Percentiles rank a stretch among this genome's conserved stretches.
Conservation (phyloP, 2,113 vertebrate species). For the Odocoileus hemionus region DNA sequence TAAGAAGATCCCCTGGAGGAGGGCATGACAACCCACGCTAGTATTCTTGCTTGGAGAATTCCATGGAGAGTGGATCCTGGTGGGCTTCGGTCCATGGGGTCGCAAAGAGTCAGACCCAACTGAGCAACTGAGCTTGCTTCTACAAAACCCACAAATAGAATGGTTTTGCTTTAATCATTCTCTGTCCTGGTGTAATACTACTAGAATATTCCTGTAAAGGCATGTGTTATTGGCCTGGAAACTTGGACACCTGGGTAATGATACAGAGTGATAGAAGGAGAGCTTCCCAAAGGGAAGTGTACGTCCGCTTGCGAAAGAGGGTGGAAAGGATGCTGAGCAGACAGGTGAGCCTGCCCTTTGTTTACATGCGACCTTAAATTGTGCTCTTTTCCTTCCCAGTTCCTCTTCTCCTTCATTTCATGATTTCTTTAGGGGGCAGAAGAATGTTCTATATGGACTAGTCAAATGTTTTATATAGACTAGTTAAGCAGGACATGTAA, state of each 20-base stretch:
- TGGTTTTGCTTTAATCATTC: not conserved
- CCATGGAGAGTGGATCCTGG: not conserved
- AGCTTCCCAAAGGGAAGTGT: not conserved
- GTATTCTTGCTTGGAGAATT: not conserved
- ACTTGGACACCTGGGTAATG: not conserved
- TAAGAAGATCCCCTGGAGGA: not conserved
- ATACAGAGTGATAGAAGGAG: no score
- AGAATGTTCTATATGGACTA: not conserved
- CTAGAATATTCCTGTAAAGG: not conserved
- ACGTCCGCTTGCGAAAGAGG: not conserved
- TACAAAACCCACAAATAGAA: not conserved
- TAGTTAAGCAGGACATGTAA: not conserved
- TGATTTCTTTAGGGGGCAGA: not conserved
- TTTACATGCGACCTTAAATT: not conserved
- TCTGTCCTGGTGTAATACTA: not conserved
- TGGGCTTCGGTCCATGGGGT: not conserved
- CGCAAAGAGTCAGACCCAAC: accelerated
- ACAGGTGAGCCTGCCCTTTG: not conserved
- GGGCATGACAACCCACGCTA: not conserved
- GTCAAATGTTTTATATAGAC: no score
- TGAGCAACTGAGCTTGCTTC: not conserved
- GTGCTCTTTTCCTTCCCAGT: not conserved
- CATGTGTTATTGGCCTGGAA: not conserved
- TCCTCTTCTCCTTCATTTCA: not conserved
- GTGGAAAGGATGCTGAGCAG: not conserved